Conservation (phyloP, 2,888 invertebrate species). For the Rotaria socialis region DNA sequence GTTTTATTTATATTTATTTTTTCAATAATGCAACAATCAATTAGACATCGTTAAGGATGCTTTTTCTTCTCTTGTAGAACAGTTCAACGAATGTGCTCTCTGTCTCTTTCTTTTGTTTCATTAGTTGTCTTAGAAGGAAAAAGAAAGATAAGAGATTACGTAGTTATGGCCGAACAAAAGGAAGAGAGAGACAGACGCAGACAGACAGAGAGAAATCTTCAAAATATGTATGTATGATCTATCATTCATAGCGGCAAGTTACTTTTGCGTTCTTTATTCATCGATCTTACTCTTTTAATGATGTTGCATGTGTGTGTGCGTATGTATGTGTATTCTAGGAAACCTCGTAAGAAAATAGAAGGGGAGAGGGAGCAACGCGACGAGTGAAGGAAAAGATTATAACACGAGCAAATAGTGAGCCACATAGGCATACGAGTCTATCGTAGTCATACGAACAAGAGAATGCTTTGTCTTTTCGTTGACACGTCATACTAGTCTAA, state of each 20-base stretch:
- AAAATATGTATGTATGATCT: slow-evolving; percentile 11
- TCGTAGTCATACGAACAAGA: not conserved
- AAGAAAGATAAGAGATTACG: not conserved
- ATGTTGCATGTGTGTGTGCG: not conserved
- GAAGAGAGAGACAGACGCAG: not conserved
- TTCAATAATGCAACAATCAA: too few relatives aligned
- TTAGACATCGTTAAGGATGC: too few relatives aligned
- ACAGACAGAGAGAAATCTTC: not conserved
- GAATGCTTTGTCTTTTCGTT: not conserved
- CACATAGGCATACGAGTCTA: not conserved
- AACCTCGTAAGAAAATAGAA: slow-evolving; percentile 20
- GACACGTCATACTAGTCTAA: not conserved
- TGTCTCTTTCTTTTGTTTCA: not conserved
- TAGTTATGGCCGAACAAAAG: not conserved
- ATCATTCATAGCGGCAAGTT: not conserved
- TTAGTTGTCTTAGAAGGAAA: not conserved
- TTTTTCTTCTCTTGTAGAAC: not conserved
- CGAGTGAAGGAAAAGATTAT: slow-evolving; percentile 26
- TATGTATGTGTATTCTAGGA: slow-evolving; percentile 6
- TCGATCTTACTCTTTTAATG: not conserved
- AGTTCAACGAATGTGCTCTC: too few relatives aligned
- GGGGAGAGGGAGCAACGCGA: not conserved
- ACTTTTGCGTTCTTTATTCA: slow-evolving; percentile 10
- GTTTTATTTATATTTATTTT: too few relatives aligned
- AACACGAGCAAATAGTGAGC: not conserved